These are phyloP conservation scores for Malurus melanocephalus DNA, from an alignment of 2,113 vertebrate species.

Conservation along the genomic window DNA sequence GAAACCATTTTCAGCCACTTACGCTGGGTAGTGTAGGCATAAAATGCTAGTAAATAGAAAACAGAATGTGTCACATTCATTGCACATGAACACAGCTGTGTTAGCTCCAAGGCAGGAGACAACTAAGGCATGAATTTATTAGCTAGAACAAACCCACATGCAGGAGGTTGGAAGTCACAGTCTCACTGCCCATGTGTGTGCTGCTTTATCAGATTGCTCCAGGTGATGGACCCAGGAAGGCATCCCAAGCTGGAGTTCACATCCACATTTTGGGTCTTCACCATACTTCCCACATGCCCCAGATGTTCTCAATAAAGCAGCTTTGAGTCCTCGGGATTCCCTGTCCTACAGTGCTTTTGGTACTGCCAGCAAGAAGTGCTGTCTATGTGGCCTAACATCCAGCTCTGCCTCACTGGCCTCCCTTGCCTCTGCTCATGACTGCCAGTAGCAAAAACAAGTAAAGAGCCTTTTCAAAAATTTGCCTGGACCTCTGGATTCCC, in stretches of 20 bases:
- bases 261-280: neutral
- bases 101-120: conserved; percentile 4
- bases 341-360: neutral
- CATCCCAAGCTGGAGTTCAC: neutral
- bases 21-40: neutral
- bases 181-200: neutral
- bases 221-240: neutral
- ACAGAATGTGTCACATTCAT: neutral
- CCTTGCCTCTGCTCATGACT: neutral
- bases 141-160: neutral
- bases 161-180: neutral
- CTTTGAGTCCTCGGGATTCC: neutral
- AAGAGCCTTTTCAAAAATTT: neutral
- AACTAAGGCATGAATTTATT: neutral
- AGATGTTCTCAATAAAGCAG: neutral
- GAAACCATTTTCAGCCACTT: conserved; percentile 4
- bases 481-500: neutral
- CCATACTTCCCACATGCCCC: neutral
- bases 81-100: neutral
- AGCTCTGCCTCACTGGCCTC: neutral
- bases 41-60: conserved; percentile 7
- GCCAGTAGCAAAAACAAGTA: neutral
- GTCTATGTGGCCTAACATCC: neutral
- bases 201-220: neutral
- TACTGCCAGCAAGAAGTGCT: neutral